These are phyloP conservation scores for Spondyliosoma cantharus DNA, from an alignment of 2,797 vertebrate genomes.

Conservation along the genomic window DNA sequence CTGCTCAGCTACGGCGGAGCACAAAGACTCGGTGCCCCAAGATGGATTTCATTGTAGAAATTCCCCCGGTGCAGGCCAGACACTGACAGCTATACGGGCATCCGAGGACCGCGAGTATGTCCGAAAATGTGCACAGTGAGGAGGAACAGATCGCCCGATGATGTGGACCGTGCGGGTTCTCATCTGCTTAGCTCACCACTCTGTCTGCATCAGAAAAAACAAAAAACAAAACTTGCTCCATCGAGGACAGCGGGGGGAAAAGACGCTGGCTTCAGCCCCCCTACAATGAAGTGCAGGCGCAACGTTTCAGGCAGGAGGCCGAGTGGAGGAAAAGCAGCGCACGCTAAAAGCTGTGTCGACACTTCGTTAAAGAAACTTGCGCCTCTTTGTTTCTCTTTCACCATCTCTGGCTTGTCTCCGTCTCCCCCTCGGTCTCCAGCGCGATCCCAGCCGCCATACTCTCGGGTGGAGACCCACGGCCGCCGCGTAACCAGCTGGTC, in stretches of 20 bases:
- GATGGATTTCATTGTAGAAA: conserved; percentile 82
- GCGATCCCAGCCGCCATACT: conserved; percentile 84
- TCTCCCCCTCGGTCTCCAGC: conserved; percentile 70
- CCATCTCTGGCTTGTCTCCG: conserved; percentile 69
- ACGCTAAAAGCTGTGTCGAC: conserved; percentile 10
- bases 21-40: conserved; percentile 85
- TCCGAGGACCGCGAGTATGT: conserved; percentile 55
- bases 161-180: conserved; percentile 66
- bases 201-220: conserved; percentile 69
- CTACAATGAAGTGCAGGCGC: conserved; percentile 44
- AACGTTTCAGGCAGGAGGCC: conserved; percentile 17
- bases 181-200: conserved; percentile 79
- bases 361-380: conserved; percentile 54
- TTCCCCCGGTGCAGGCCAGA: conserved; percentile 75
- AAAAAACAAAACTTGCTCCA: conserved; percentile 83
- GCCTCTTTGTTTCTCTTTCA: conserved; percentile 72
- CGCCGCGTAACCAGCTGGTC: conserved; percentile 79
- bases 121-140: conserved; percentile 50
- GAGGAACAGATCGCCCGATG: conserved; percentile 42
- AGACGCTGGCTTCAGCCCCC: conserved; percentile 55
- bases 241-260: conserved; percentile 62
- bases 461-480: conserved; percentile 86
- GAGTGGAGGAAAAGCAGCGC: conserved; percentile 22
- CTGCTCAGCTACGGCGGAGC: conserved; percentile 81
- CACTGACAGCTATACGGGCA: conserved; percentile 67